Conservation (phyloP, 2,888 invertebrate genomes). For the Mallateleia sp. region DNA sequence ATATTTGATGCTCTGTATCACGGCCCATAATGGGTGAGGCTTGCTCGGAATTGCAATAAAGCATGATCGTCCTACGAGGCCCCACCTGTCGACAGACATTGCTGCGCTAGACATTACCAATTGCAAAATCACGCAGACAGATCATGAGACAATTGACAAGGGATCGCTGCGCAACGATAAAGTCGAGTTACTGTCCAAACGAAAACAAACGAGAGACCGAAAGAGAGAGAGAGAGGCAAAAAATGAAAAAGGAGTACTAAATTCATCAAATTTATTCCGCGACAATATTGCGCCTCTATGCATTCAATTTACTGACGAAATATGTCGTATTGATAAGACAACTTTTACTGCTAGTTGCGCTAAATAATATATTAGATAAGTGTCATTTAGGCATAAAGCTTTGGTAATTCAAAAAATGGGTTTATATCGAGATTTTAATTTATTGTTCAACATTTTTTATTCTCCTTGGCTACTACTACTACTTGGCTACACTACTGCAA, state of each 20-base stretch:
- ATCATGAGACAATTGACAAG: slow-evolving; percentile 76
- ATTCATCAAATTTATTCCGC: slow-evolving; percentile 47
- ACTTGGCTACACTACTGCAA: no score
- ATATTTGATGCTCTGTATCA: slow-evolving; percentile 69
- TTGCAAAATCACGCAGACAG: slow-evolving; percentile 83
- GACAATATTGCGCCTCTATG: slow-evolving; percentile 36
- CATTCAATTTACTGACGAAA: slow-evolving; percentile 38
- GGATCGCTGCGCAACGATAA: slow-evolving; percentile 64
- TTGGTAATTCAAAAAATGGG: background rate
- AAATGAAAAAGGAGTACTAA: slow-evolving; percentile 30
- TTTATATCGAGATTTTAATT: background rate
- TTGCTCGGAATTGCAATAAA: slow-evolving; percentile 86
- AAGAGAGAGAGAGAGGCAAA: slow-evolving; percentile 2
- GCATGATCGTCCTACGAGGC: slow-evolving; percentile 88
- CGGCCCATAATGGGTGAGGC: slow-evolving; percentile 86
- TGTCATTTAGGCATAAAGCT: background rate
- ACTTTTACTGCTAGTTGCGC: slow-evolving; percentile 18
- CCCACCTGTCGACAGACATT: slow-evolving; percentile 87
- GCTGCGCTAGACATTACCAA: slow-evolving; percentile 79
- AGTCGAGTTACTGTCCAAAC: slow-evolving; percentile 54
- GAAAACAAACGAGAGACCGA: slow-evolving; percentile 27
- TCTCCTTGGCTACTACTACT: no score
- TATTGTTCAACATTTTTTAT: no score
- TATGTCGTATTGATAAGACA: slow-evolving; percentile 33
- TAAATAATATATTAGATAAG: background rate